A percentile compares a stretch with the other conserved stretches of the same genome.
These are phyloP conservation scores for Lepidocyrtoides sp. DNA, from an alignment of 2,888 invertebrate species.

Conservation along the genomic window DNA sequence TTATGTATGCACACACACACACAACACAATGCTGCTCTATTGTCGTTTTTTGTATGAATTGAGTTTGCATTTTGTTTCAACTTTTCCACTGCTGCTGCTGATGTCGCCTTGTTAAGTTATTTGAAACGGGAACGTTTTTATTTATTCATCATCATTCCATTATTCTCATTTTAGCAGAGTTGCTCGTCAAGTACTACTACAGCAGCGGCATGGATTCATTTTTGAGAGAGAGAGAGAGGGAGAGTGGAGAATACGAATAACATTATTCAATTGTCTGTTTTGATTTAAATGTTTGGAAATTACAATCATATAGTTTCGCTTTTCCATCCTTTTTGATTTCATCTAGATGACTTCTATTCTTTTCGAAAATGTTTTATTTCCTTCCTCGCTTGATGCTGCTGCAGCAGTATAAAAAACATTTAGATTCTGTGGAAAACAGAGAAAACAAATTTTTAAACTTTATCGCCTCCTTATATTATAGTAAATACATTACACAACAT, in stretches of 20 bases:
- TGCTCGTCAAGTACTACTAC: too few relatives aligned
- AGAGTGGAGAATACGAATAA: constrained; percentile 17
- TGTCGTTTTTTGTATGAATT: neutral
- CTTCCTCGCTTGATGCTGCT: neutral
- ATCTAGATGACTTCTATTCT: constrained; percentile 6
- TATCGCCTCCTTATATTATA: too few relatives aligned
- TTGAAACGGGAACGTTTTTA: neutral
- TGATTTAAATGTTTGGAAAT: constrained; percentile 54
- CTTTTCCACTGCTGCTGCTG: neutral
- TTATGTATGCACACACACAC: too few relatives aligned
- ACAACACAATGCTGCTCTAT: neutral
- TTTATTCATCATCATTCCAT: neutral
- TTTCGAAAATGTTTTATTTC: constrained; percentile 9
- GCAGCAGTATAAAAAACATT: neutral
- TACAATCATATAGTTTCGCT: neutral
- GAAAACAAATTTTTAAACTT: too few relatives aligned
- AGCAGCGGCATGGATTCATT: neutral
- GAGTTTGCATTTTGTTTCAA: neutral
- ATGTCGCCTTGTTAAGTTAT: too few relatives aligned
- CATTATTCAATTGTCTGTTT: constrained; percentile 53
- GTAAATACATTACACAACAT: too few relatives aligned
- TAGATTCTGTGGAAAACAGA: too few relatives aligned
- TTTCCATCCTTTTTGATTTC: neutral
- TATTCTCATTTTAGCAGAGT: neutral
- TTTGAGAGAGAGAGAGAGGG: too few relatives aligned